These are phyloP conservation scores for Rhopalosiphum nymphaeae DNA, from an alignment of 2,888 invertebrate species.

Conservation along the genomic window DNA sequence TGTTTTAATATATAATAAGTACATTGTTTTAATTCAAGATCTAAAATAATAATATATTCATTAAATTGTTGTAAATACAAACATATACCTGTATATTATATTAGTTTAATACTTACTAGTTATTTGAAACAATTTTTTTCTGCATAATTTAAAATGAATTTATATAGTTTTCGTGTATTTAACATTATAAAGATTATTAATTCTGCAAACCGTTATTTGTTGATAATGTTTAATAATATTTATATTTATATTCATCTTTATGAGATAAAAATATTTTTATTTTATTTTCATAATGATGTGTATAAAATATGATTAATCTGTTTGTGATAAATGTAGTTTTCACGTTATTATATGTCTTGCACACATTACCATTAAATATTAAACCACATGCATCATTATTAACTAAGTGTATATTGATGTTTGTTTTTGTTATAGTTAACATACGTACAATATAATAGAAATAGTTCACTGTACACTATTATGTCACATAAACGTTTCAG, in stretches of 20 bases:
- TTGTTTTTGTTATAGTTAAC: background rate
- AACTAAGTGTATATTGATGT: background rate
- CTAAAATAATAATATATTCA: background rate
- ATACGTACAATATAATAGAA: background rate
- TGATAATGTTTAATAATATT: background rate
- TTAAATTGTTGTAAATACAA: background rate
- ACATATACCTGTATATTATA: background rate
- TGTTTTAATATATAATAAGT: background rate
- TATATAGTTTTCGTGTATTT: background rate
- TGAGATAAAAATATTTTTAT: background rate
- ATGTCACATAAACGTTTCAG: too few species aligned
- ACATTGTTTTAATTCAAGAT: background rate
- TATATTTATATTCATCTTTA: background rate
- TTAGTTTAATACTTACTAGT: background rate
- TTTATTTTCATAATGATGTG: background rate
- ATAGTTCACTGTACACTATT: too few species aligned
- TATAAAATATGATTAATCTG: background rate
- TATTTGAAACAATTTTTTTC: background rate
- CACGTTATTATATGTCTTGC: background rate
- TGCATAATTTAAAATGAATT: background rate
- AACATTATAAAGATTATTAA: background rate
- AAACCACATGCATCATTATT: background rate
- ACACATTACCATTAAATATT: background rate
- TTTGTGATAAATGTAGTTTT: background rate
- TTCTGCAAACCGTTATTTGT: background rate